Evolutionary conservation across 2,113 vertebrate genomes (phyloP).

Genomic region (Orientallactaga bullata): DNA sequence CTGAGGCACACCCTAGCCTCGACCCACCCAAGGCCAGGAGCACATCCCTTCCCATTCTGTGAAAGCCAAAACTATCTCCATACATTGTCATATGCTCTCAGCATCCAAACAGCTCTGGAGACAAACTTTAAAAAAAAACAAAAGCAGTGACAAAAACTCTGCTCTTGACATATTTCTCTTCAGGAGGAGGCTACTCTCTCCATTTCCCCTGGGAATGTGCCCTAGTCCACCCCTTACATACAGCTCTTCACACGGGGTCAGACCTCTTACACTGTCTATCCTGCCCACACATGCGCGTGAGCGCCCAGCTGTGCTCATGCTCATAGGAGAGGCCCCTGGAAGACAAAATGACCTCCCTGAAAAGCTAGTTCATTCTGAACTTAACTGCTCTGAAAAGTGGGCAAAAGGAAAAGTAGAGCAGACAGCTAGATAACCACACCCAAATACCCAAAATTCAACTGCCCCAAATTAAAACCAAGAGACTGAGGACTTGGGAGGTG

Average conservation of each 20-base stretch:
- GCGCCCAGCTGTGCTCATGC: not conserved
- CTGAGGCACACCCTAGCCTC: not conserved
- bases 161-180: not conserved
- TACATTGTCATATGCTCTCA: not conserved
- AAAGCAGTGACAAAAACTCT: not conserved
- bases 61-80: conserved; percentile 16
- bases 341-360: not conserved
- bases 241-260: not conserved
- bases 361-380: not conserved
- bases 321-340: not conserved
- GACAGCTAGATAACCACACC: not conserved
- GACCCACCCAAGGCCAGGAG: not conserved
- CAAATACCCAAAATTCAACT: not conserved
- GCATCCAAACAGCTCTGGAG: not conserved
- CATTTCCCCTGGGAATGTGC: not conserved
- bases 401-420: conserved; percentile 15
- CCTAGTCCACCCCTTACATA: not conserved
- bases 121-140: conserved; percentile 42
- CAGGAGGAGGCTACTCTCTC: not conserved
- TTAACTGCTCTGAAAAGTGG: not conserved
- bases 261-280: not conserved
- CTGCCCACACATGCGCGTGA: not conserved
- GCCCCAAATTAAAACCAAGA: not conserved
- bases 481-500: too few relatives aligned
- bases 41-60: not conserved